Conservation (phyloP, 2,888 invertebrate genomes). For the Crocallis elinguaria region DNA sequence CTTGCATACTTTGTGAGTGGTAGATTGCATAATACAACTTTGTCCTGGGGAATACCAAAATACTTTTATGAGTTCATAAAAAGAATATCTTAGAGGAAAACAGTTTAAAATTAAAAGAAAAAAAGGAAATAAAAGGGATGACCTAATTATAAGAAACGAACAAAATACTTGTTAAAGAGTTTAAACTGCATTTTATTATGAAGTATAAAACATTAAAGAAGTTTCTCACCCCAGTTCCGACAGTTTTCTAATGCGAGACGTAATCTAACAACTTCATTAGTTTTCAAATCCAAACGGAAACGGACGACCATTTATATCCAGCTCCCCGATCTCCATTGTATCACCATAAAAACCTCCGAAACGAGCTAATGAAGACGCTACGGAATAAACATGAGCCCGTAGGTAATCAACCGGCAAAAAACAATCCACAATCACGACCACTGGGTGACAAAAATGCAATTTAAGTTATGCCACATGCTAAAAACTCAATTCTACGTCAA, state of each 20-base stretch:
- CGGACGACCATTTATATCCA: slow-evolving; percentile 49
- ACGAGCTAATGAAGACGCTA: slow-evolving; percentile 73
- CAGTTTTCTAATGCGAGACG: neutral
- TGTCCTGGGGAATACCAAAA: too few relatives aligned
- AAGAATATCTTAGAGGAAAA: too few relatives aligned
- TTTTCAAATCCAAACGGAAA: slow-evolving; percentile 46
- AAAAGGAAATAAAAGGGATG: too few relatives aligned
- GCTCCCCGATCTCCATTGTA: slow-evolving; percentile 41
- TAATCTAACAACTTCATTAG: slow-evolving; percentile 34
- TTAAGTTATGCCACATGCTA: slow-evolving; percentile 70
- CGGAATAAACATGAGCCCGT: slow-evolving; percentile 66
- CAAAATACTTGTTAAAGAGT: too few relatives aligned
- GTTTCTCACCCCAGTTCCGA: neutral
- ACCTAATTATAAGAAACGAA: too few relatives aligned
- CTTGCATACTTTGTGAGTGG: too few relatives aligned
- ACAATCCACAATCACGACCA: slow-evolving; percentile 55
- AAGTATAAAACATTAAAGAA: too few relatives aligned
- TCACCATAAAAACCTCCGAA: slow-evolving; percentile 46
- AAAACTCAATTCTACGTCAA: slow-evolving; percentile 70
- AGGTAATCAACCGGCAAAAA: slow-evolving; percentile 66
- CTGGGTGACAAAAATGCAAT: slow-evolving; percentile 83
- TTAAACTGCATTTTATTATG: too few relatives aligned
- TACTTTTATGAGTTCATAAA: too few relatives aligned
- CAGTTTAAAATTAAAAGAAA: too few relatives aligned
- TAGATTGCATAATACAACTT: too few relatives aligned